phyloP scores from a whole-genome alignment of 2,888 invertebrate genomes.

The Eupithecia subfuscata region DNA sequence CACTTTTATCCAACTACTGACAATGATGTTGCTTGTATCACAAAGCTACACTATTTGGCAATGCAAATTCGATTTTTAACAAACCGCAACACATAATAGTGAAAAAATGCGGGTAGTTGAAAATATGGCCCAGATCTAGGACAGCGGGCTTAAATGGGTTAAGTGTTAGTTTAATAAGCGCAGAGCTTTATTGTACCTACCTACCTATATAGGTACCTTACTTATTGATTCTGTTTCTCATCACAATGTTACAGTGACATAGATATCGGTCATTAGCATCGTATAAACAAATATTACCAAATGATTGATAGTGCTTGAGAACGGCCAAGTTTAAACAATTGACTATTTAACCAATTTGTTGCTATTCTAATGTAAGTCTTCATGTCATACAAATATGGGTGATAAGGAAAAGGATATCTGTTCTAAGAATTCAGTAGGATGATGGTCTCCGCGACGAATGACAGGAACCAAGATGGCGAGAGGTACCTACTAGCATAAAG shows the following conservation, averaged over 20 bases:
- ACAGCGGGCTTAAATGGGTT: no score
- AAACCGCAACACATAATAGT: no score
- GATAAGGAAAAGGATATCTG: background rate
- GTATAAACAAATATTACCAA: constrained; percentile 49
- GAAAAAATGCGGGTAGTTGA: no score
- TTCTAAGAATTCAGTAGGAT: background rate
- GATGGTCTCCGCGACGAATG: background rate
- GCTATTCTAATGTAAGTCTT: background rate
- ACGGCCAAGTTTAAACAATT: constrained; percentile 18
- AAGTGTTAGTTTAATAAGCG: no score
- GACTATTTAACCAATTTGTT: constrained; percentile 1
- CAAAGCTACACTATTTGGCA: no score
- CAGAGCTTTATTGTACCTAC: background rate
- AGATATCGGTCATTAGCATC: constrained; percentile 57
- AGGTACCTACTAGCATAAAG: no score
- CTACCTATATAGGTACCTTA: no score
- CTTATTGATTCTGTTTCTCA: constrained; percentile 50
- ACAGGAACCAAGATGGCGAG: background rate
- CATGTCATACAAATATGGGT: background rate
- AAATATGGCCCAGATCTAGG: no score
- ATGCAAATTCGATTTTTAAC: no score
- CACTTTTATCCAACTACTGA: no score
- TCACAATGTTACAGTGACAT: constrained; percentile 53
- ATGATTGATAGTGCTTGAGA: constrained; percentile 46
- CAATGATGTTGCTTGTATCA: no score